Evolutionary conservation across 2,113 vertebrate species (phyloP), one percentile per base, ranked within the genome.

Genomic region (Gymnarchus niloticus): DNA sequence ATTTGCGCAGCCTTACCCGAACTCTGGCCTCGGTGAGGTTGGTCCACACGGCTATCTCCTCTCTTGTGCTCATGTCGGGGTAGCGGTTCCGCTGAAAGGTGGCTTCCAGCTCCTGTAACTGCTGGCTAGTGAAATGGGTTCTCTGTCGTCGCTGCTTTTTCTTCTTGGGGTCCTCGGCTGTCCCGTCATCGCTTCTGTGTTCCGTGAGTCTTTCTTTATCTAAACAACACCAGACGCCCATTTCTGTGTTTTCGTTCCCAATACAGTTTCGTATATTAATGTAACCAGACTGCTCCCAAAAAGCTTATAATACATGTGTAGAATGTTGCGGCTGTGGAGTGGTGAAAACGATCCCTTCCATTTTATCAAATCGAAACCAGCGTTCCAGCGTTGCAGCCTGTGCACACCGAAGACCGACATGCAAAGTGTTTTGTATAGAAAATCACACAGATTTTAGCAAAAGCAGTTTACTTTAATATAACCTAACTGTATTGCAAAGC

Each of bases 11-110:
- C 33, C 97, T 96, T 94, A 99, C 98, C 96, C 98, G 92, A 33
- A 99, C 98, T 89, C 98, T 93, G 56, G 98, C 97, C 92, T 99
- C 98, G 0, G 98, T 99, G 89, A 99, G 96, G 93, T 99, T 99
- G 92, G 98, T 99, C 98, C 98, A 99, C 77, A 99, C 98, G 0
- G 98, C 97, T 88, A 99, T 99, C 93, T 99, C 98, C 93, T 99
- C 98, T 86, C 98, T 85, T 93, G 97, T 99, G 92, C 97, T 98
- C 98, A 99, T 99, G 91, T 99, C 98, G 0, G 98, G 98, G 90
- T 99, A 99, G 86, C 98, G 97, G 92, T 99, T 99, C 90, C 98
- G 89, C 92, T 99, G 98, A 92, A 99, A 99, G 23, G 98, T 99
- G 89, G 97, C 96, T 84, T 99, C 98, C 88, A 99, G 95, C 93